Percentiles rank a stretch among this genome's conserved stretches.
These are phyloP conservation scores for Protonibea diacanthus DNA, from an alignment of 2,797 vertebrate species.

Conservation along the genomic window DNA sequence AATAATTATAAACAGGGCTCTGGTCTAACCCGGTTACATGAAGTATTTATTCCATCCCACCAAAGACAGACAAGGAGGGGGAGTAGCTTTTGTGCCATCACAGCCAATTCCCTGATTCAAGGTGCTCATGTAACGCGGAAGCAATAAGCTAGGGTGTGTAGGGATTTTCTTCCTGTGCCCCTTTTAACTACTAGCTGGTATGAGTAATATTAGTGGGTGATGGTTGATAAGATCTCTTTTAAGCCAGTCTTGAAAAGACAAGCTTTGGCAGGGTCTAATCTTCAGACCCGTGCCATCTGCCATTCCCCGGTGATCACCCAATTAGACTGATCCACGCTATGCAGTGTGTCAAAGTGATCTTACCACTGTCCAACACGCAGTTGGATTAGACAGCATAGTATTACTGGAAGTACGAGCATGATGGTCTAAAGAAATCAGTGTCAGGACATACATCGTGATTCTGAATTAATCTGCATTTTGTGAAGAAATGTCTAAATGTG, in stretches of 20 bases:
- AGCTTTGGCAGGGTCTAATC: constrained; percentile 61
- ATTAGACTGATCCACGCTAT: constrained; percentile 62
- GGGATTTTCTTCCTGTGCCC: constrained; percentile 2
- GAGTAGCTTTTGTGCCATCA: not conserved
- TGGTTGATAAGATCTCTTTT: constrained; percentile 37
- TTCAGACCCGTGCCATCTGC: constrained; percentile 68
- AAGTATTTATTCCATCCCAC: constrained; percentile 68
- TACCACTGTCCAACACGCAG: constrained; percentile 37
- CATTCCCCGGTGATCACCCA: constrained; percentile 56
- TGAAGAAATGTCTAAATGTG: not conserved
- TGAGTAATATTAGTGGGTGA: constrained; percentile 19
- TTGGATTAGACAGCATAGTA: constrained; percentile 37
- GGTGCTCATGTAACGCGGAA: constrained; percentile 1
- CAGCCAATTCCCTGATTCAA: constrained; percentile 9
- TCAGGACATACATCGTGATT: not conserved
- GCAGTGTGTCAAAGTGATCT: constrained; percentile 58
- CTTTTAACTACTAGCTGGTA: constrained; percentile 3
- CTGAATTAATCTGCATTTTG: not conserved
- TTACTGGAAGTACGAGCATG: constrained; percentile 25
- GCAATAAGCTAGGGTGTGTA: not conserved
- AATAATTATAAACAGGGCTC: constrained; percentile 59
- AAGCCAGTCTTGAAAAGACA: constrained; percentile 69
- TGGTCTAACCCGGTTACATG: constrained; percentile 47
- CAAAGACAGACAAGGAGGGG: constrained; percentile 24
- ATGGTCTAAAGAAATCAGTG: not conserved